Evolutionary conservation across 35 echinoderm and acorn worm genomes (phyloP).

Genomic region (Holothuria glaberrima): DNA sequence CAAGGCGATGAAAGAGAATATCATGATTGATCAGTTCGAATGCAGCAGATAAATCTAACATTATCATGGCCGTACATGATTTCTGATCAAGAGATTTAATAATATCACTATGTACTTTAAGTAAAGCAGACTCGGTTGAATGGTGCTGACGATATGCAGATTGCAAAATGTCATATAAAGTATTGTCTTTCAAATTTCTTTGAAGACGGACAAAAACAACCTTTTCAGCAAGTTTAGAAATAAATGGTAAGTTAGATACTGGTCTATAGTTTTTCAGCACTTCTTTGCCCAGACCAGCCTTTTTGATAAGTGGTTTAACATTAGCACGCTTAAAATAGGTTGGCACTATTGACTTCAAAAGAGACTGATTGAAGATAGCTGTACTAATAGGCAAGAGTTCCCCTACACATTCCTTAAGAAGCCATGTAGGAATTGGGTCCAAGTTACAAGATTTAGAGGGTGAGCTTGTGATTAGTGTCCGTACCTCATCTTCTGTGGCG

Average conservation of each 20-base stretch:
- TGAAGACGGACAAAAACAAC: conserved; percentile 3
- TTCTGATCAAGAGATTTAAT: too few relatives aligned
- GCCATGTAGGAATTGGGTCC: conserved; percentile 24
- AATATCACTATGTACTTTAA: too few relatives aligned
- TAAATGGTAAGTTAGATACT: conserved; percentile 29
- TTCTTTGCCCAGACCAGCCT: conserved; percentile 11
- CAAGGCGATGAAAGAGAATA: too few relatives aligned
- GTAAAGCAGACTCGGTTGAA: too few relatives aligned
- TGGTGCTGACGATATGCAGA: too few relatives aligned
- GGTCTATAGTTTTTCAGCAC: conserved; percentile 14
- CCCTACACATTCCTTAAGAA: conserved; percentile 16
- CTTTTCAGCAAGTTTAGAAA: conserved; percentile 30
- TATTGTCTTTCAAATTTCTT: neutral
- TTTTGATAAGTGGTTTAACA: neutral
- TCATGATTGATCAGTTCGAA: too few relatives aligned
- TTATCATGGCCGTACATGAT: too few relatives aligned
- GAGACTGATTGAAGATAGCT: conserved; percentile 20
- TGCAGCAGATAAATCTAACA: too few relatives aligned
- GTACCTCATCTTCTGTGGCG: conserved; percentile 3
- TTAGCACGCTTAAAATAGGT: neutral
- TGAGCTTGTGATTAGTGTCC: conserved; percentile 35
- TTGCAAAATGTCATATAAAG: conserved; percentile 11
- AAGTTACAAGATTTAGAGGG: conserved; percentile 24
- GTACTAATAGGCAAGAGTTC: conserved; percentile 14
- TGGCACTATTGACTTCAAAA: conserved; percentile 19